Conservation (phyloP, 2,888 invertebrate genomes). For the Tiliacea citrago region DNA sequence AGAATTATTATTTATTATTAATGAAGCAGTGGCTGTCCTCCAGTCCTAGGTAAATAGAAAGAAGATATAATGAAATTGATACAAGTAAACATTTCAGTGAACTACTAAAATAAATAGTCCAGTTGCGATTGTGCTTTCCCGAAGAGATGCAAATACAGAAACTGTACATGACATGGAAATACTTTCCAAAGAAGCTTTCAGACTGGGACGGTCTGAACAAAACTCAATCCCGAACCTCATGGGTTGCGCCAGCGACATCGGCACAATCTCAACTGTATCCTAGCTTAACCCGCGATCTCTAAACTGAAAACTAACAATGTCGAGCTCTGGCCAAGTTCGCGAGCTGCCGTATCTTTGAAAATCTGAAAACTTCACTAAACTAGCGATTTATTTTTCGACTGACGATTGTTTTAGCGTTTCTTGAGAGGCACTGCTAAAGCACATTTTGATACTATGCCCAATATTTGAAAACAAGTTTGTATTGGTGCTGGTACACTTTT, state of each 20-base stretch:
- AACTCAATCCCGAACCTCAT: constrained; percentile 28
- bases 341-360: constrained; percentile 66
- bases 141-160: neutral
- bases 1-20: constrained; percentile 27
- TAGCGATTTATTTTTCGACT: constrained; percentile 66
- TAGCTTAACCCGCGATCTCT: constrained; percentile 68
- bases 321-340: constrained; percentile 48
- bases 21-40: constrained; percentile 9
- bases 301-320: constrained; percentile 73
- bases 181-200: neutral
- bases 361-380: constrained; percentile 72
- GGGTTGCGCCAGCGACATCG: constrained; percentile 49
- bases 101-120: neutral
- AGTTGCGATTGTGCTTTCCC: neutral
- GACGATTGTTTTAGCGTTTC: constrained; percentile 63
- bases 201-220: neutral
- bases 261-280: constrained; percentile 64
- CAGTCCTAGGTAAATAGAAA: neutral
- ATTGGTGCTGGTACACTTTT: neutral
- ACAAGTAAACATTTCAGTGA: neutral
- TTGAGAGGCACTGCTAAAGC: constrained; percentile 31
- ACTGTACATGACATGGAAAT: neutral
- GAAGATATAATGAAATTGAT: constrained; percentile 11
- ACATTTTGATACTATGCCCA: constrained; percentile 22
- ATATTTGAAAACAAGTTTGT: constrained; percentile 1